These are phyloP conservation scores for Aporophyla nigra DNA, from an alignment of 2,888 invertebrate genomes.

Conservation along the genomic window DNA sequence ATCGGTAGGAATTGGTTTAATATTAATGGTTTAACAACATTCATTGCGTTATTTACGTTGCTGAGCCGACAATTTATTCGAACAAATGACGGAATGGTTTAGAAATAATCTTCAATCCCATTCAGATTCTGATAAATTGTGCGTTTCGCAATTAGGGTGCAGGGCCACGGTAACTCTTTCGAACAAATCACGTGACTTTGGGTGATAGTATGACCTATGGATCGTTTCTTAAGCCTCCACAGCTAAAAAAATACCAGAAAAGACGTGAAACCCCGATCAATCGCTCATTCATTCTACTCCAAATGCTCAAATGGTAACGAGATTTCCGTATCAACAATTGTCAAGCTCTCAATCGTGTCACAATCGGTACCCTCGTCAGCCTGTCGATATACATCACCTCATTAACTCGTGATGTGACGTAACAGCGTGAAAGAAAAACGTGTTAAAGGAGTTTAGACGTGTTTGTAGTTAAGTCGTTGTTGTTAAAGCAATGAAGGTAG, in stretches of 20 bases:
- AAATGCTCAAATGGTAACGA: constrained; percentile 48
- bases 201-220: no score
- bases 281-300: not conserved
- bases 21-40: no score
- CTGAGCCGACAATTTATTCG: no score
- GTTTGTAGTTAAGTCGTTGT: constrained; percentile 2
- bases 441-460: constrained; percentile 10
- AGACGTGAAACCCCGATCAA: constrained; percentile 5
- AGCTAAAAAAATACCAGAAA: not conserved
- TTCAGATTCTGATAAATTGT: no score
- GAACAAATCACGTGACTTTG: no score
- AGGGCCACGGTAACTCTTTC: no score
- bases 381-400: constrained; percentile 50
- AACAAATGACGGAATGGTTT: no score
- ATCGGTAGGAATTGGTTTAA: no score
- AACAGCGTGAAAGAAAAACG: constrained; percentile 23
- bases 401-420: constrained; percentile 48
- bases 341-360: constrained; percentile 45
- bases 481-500: not conserved
- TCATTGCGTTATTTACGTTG: no score
- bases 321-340: constrained; percentile 63
- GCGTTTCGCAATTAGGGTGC: no score
- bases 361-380: constrained; percentile 62
- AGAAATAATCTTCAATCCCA: no score
- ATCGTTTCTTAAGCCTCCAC: no score